Base-by-base conservation (phyloP, 2,888 invertebrate genomes). In the Stratiomys singularior region DNA sequence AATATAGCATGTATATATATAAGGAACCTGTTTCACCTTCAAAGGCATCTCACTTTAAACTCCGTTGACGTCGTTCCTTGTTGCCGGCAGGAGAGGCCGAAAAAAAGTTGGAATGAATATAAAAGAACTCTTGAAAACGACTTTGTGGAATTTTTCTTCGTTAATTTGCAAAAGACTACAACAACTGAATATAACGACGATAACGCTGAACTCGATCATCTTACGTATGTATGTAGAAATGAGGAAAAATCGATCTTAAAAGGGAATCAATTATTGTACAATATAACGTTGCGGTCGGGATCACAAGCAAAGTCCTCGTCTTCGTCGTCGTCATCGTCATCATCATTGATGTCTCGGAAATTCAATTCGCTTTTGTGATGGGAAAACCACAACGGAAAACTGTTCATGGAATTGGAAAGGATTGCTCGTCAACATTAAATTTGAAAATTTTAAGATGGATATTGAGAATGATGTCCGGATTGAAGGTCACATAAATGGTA, bases 1-100 rank as follows among this genome's bases (percentile, higher is more conserved):
- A 9, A 9, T 9, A 37, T 9, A 37, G 37, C 15, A 30, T 13
- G 30, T 25, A 47, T 52, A 37, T 37, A 3, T 3, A 30, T 58
- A 72, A 58, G 58, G 74, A 74, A 74, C 74, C 74, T 74, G 74
- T 74, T 74, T 74, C 74, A 74, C 74, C 74, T 74, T 74, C 74
- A 74, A 74, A 74, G 74, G 74, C 21, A 58, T 58, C 30, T 74
- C 52, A 74, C 18, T 27, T 60, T 52, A 11, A 25, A 60, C 60
- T 25, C 7, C 11, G 13, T 25, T 60, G 37, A 5, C 37, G 37
- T 37, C 37, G 37, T 37, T 37, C 37, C 37, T 37, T 37, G 37
- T 37, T 37, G 37, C 37, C 37, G 37, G 37, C 37, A 37, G 37
- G 37, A 37, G 37, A 37, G 37, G 37, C 37, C 37, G 37, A 37